Evolutionary conservation across 2,797 vertebrate genomes (phyloP), one percentile per base, ranked within the genome.

Genomic region (Gymnoscopelus braueri): DNA sequence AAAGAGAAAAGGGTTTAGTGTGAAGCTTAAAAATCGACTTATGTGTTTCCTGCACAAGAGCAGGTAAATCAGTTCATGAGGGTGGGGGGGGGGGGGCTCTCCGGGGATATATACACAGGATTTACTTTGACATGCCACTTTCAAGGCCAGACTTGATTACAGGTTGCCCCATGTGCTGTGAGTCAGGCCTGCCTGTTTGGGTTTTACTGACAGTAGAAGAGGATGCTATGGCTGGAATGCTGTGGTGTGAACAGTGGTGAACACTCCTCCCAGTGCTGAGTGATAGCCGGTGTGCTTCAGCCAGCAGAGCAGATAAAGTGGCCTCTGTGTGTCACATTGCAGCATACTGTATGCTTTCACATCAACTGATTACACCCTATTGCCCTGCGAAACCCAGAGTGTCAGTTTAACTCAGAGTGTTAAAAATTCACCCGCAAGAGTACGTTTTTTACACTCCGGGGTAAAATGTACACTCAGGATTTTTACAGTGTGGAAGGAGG

Each of bases 221-320:
- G 79, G 88, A 90, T 88, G 87, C 89, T 91, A 91, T 89, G 91
- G 84, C 75, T 80, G 91, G 91, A 90, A 92, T 91, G 91, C 77
- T 85, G 87, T 80, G 90, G 91, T 86, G 83, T 86, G 88, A 91
- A 90, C 77, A 58, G 84, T 57, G 86, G 83, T 85, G 82, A 85
- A 86, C 75, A 64, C 83, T 84, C 84, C 87, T 86, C 82, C 81
- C 85, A 75, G 78, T 3, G 74, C 66, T 77, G 83, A 88, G 69
- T 75, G 83, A 84, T 87, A 74, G 80, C 83, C 73, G 82, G 66
- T 67, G 74, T 74, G 74, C 75, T 74, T 88, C 78, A 69, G 76
- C 77, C 78, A 68, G 83, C 5, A 26, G 68, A 51, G 48, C 0
- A 82, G 84, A 88, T 84, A 82, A 87, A 87, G 78, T 76, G 76